These are phyloP conservation scores for Masnerella sp. DNA, from an alignment of 2,888 invertebrate genomes.

Conservation along the genomic window DNA sequence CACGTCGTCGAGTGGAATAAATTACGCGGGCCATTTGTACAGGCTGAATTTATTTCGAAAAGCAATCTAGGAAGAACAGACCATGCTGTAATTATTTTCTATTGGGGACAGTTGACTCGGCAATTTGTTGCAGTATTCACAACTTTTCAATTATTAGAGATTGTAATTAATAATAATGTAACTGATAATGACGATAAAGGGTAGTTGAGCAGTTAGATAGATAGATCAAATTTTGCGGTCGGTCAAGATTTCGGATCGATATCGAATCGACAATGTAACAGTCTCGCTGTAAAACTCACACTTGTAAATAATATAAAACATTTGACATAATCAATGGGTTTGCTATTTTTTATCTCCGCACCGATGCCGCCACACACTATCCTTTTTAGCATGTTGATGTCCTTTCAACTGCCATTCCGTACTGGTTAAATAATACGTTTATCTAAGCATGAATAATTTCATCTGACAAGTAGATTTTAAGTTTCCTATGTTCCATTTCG, in stretches of 20 bases:
- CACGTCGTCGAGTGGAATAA: constrained; percentile 24
- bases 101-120: constrained; percentile 13
- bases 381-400: not conserved
- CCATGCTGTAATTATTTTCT: constrained; percentile 23
- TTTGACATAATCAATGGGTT: constrained; percentile 16
- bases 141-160: constrained; percentile 12
- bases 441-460: not conserved
- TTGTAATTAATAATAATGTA: not conserved
- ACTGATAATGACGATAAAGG: constrained; percentile 11
- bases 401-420: not conserved
- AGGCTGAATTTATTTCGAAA: constrained; percentile 15
- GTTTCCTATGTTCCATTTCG: not conserved
- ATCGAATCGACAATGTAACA: constrained; percentile 11
- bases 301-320: constrained; percentile 28
- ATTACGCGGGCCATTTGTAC: constrained; percentile 17
- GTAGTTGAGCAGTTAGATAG: constrained; percentile 5
- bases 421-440: not conserved
- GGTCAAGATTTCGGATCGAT: too few relatives aligned
- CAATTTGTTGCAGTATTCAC: constrained; percentile 28
- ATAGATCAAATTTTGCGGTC: too few relatives aligned
- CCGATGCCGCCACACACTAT: not conserved
- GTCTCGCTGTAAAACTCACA: constrained; percentile 12
- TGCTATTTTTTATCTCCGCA: not conserved
- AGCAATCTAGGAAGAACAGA: constrained; percentile 8
- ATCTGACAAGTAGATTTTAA: too few relatives aligned